These are phyloP conservation scores for Calameuta idolon DNA, from an alignment of 2,888 invertebrate genomes.

Conservation along the genomic window DNA sequence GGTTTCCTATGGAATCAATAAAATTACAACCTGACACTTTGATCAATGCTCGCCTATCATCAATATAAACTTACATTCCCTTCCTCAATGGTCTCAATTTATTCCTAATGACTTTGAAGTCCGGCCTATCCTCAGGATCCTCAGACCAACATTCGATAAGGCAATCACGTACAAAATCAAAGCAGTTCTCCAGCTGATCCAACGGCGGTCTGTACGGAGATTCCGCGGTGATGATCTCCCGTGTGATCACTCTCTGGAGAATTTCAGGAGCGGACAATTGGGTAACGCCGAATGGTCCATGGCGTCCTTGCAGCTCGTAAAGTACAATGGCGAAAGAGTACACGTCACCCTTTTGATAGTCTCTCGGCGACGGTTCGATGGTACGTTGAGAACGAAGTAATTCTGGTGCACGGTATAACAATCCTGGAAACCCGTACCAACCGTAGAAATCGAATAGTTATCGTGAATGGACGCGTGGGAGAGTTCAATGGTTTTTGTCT, in stretches of 20 bases:
- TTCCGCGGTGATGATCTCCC: constrained; percentile 44
- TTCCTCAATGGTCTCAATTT: constrained; percentile 84
- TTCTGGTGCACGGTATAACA: constrained; percentile 87
- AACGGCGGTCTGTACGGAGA: constrained; percentile 76
- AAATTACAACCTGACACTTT: constrained; percentile 6
- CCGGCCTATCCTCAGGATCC: constrained; percentile 82
- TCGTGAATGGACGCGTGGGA: not conserved
- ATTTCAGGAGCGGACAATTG: constrained; percentile 77
- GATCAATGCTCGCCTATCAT: not conserved
- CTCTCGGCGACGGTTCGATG: constrained; percentile 59
- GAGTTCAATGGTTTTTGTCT: not conserved
- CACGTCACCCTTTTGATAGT: constrained; percentile 81
- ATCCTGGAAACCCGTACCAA: constrained; percentile 68
- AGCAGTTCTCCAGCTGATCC: constrained; percentile 82
- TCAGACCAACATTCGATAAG: constrained; percentile 91
- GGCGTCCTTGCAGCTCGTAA: constrained; percentile 88
- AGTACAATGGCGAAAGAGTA: constrained; percentile 90
- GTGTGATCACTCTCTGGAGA: constrained; percentile 72
- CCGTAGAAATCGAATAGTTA: constrained; percentile 1
- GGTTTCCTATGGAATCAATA: constrained; percentile 76
- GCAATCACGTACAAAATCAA: constrained; percentile 88
- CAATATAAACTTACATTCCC: constrained; percentile 80
- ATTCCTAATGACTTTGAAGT: constrained; percentile 85
- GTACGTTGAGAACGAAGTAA: constrained; percentile 67
- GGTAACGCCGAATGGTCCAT: constrained; percentile 85